Base-by-base conservation (phyloP, 1,140 invertebrate species). In the Microplitis mediator region DNA sequence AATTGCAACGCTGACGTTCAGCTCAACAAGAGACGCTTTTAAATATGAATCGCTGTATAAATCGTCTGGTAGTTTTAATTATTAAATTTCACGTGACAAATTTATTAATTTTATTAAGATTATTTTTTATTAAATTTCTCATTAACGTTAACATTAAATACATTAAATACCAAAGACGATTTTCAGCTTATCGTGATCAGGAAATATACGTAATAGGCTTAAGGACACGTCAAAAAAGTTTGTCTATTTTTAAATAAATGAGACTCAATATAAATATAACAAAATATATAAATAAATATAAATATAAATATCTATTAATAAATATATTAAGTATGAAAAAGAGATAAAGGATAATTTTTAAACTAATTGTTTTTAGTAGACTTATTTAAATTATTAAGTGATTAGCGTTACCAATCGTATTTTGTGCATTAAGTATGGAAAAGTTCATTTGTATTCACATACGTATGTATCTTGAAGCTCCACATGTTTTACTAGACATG, bases 151-250 rank as follows among this genome's bases (percentile, higher is more conserved):
- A 14, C 32, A 65, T 69, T 34, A 23, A 35, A 62, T 63, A 61
- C 36, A 63, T 36, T 51, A 54, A 11, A 56, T 58, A 72, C 58
- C 65, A 32, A 69, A 52, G 75, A 73, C 71, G 72, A 75, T 75
- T 71, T 56, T 61, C 72, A 62, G 72, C 66, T 52, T 83, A 85
- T 81, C 83, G 86, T 86, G 85, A 87, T 87, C 79, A 74, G 85
- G 62, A 75, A 85, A 87, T 87, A 87, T 87, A 87, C 86, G 85
- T 87, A 87, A 87, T 87, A 86, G 84, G 74, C 69, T 86, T 84
- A 84, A 80, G 82, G 69, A 77, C 75, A 77, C 81, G 80, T 84
- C 78, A 81, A 80, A 80, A 83, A 78, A 82, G 80, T 82, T 81
- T 83, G 83, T 86, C 84, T 87, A 86, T 86, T 87, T 87, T 86